Base-by-base conservation (phyloP, 2,797 vertebrate genomes). In the Chloroceryle amazona region DNA sequence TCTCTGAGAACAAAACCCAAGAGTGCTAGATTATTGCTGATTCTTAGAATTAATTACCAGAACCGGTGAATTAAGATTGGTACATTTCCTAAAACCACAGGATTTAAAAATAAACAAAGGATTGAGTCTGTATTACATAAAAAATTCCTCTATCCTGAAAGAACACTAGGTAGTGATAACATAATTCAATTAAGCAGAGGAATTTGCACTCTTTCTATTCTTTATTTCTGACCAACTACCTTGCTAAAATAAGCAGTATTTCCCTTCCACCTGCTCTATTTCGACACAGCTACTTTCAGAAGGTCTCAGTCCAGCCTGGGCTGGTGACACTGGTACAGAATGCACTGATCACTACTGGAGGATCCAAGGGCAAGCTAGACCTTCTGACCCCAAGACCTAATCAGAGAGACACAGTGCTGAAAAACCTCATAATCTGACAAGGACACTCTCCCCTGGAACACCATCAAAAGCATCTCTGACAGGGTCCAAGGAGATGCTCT, bases 51-150 rank as follows among this genome's bases (percentile, higher is more conserved):
- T 93, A 93, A 91, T 92, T 81, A 75, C 49, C 65, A 94, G 52
- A 81, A 67, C 60, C 92, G 65, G 67, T 71, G 94, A 92, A 92
- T 95, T 94, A 94, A 78, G 71, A 89, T 85, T 83, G 78, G 68
- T 91, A 83, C 4, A n/a, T 70, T 96, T 95, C 89, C 91, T 75
- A 89, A 96, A 96, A 41, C 74, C 58, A 93, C 1, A 0, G 33
- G 78, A 86, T 72, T 90, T 79, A 86, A 93, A 93, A 95, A 86
- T 39, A 92, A 95, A 86, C 87, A 95, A 92, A 89, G 74, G 93
- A 95, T 82, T 93, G 46, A 86, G 70, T 82, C 60, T 71, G 55
- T 86, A 63, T 93, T 92, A 71, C 35, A 80, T 86, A 67, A 93
- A 89, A 44, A 81, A 60, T 39, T 90, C 51, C 66, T 78, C 70